Evolutionary conservation across 1,140 invertebrate genomes (phyloP), one percentile per base, ranked within the genome.

Genomic region (Cyphomyrmex costatus): DNA sequence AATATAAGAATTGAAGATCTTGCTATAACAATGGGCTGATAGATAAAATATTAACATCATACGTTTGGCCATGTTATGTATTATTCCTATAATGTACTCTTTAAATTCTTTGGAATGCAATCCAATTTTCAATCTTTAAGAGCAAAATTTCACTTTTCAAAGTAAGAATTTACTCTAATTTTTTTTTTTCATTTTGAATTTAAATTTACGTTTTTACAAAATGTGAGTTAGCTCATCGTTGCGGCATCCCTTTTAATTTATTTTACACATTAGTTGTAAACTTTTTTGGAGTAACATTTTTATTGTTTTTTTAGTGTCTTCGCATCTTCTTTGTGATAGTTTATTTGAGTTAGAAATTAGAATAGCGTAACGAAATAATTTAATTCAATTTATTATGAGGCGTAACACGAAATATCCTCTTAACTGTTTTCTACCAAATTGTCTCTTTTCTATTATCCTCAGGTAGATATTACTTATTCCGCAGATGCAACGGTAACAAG

Each of bases 401-500:
- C 30, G 19, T 33, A n/a, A 65, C 19, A n/a, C 63, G 63, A 56
- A 70, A 70, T 80, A 61, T 27, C 68, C 53, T n/a, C 68, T 21
- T 21, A 42, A 30, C 77, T 73, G 63, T 80, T 33, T 71, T 60
- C 68, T 49, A 60, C 58, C 51, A 61, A 86, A 79, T 83, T 74
- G 78, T 88, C 87, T 70, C 82, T 86, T 89, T 89, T 89, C 88
- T 82, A 74, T 89, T 88, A 89, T 78, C 85, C 73, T 78, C 65
- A 60, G 65, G 21, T 74, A 36, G 76, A 61, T 74, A 88, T 88
- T 88, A 85, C 77, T 90, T 90, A 90, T 90, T 90, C 89, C 76
- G 85, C 49, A 65, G 88, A 90, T 82, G 89, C 80, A 90, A 90
- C 88, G 88, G 88, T 90, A 90, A 90, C 89, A 86, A 83, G 86